Conservation (phyloP, 2,888 invertebrate species). For the Germaria angustata region DNA sequence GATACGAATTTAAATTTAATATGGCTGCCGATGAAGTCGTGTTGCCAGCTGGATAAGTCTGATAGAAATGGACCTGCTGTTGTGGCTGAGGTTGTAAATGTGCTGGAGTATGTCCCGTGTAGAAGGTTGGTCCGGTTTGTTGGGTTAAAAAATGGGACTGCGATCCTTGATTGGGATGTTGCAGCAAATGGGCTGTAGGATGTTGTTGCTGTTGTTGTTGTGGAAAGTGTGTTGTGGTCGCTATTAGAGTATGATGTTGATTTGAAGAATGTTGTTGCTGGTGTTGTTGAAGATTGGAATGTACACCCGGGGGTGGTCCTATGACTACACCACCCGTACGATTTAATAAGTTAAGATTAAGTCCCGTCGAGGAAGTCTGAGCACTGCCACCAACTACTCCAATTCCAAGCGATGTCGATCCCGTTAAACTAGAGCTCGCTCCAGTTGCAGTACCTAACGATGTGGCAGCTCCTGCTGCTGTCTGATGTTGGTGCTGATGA, state of each 20-base stretch:
- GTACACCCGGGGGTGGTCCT: constrained; percentile 66
- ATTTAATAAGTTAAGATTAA: constrained; percentile 56
- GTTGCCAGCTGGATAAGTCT: constrained; percentile 72
- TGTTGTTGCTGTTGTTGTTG: constrained; percentile 72
- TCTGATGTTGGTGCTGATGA: constrained; percentile 70
- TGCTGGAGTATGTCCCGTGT: constrained; percentile 68
- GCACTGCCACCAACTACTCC: constrained; percentile 68
- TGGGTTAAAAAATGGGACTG: constrained; percentile 66
- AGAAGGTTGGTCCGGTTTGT: constrained; percentile 68
- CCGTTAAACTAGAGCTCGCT: constrained; percentile 30
- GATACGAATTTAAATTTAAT: constrained; percentile 82
- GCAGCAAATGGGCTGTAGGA: constrained; percentile 52
- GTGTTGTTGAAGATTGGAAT: constrained; percentile 68
- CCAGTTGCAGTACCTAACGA: constrained; percentile 52
- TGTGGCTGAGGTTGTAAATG: constrained; percentile 66
- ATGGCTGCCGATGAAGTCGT: constrained; percentile 72
- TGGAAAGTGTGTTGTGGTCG: constrained; percentile 70
- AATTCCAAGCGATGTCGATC: constrained; percentile 50
- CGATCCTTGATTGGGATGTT: constrained; percentile 61
- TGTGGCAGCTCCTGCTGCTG: constrained; percentile 28
- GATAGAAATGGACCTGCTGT: constrained; percentile 76
- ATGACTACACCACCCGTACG: constrained; percentile 59
- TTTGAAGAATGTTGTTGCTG: constrained; percentile 69
- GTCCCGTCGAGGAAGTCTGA: constrained; percentile 9
- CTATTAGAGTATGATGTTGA: constrained; percentile 70